These are phyloP conservation scores for Panurus biarmicus DNA, from an alignment of 2,113 vertebrate species.

Conservation along the genomic window DNA sequence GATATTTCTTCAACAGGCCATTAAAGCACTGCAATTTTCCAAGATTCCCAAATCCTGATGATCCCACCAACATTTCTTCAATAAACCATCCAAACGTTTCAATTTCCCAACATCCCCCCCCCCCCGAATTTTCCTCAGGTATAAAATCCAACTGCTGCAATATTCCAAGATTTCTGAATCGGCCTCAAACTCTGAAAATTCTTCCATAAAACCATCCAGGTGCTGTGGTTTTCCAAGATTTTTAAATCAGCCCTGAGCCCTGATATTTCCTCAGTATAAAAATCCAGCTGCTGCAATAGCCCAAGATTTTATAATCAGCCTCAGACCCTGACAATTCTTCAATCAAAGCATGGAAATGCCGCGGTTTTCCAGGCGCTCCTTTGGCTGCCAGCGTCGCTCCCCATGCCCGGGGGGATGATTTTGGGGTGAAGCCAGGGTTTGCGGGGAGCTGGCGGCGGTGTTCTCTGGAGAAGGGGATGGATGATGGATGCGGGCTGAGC, in stretches of 20 bases:
- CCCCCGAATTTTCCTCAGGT: not conserved
- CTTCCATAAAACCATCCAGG: not conserved
- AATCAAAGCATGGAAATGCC: fast-evolving
- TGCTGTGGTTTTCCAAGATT: fast-evolving
- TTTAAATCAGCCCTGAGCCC: not conserved
- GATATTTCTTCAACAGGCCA: not conserved
- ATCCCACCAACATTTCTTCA: not conserved
- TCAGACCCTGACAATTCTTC: not conserved
- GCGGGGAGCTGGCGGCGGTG: fast-evolving
- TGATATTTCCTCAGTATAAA: too few relatives aligned
- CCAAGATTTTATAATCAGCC: not conserved
- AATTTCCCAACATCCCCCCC: not conserved
- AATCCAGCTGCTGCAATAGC: not conserved
- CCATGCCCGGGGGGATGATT: fast-evolving
- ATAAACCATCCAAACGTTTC: not conserved
- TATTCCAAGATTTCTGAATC: not conserved
- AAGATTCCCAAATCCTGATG: not conserved
- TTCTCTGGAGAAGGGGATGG: not conserved
- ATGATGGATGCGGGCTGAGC: not conserved
- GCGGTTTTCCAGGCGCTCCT: fast-evolving
- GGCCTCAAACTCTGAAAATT: too few relatives aligned
- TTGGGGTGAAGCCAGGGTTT: fast-evolving
- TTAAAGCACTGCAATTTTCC: not conserved
- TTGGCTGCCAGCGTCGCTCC: fast-evolving
- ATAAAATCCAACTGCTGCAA: not conserved